Percentiles rank a stretch among this genome's conserved stretches.
Conservation (phyloP, 1,140 invertebrate genomes). For the Phocides pigmalion region DNA sequence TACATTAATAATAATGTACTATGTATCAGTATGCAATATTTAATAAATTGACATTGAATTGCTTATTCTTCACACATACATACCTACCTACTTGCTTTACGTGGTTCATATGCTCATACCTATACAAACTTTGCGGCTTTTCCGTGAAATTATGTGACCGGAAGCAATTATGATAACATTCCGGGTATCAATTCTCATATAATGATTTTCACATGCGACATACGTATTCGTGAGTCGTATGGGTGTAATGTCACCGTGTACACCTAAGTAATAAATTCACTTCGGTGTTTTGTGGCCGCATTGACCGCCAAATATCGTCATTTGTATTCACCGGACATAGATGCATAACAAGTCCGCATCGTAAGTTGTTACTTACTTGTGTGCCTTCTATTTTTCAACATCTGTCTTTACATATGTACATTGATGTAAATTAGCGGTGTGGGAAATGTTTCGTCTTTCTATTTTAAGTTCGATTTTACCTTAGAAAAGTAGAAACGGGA, state of each 20-base stretch:
- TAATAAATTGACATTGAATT: background rate
- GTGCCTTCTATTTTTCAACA: conserved; percentile 51
- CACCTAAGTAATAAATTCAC: conserved; percentile 63
- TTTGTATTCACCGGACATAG: conserved; percentile 63
- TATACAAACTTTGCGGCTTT: conserved; percentile 29
- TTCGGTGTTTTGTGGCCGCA: conserved; percentile 57
- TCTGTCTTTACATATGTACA: conserved; percentile 20
- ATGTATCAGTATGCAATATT: background rate
- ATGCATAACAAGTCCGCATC: conserved; percentile 51
- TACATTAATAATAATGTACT: background rate
- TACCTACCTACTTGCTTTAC: background rate
- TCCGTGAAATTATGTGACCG: conserved; percentile 68
- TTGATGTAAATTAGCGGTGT: too few relatives aligned
- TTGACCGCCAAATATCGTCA: conserved; percentile 73
- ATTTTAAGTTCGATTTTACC: too few relatives aligned
- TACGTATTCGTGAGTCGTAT: conserved; percentile 50
- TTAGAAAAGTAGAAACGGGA: too few relatives aligned
- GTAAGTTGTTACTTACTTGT: conserved; percentile 59
- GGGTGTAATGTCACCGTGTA: conserved; percentile 42
- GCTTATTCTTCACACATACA: background rate
- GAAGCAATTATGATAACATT: conserved; percentile 73
- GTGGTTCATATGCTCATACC: background rate
- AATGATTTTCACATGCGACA: conserved; percentile 69
- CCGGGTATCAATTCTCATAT: conserved; percentile 65
- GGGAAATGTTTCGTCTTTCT: too few relatives aligned